Conservation (phyloP, 2,797 vertebrate species). For the Liparis tanakae region DNA sequence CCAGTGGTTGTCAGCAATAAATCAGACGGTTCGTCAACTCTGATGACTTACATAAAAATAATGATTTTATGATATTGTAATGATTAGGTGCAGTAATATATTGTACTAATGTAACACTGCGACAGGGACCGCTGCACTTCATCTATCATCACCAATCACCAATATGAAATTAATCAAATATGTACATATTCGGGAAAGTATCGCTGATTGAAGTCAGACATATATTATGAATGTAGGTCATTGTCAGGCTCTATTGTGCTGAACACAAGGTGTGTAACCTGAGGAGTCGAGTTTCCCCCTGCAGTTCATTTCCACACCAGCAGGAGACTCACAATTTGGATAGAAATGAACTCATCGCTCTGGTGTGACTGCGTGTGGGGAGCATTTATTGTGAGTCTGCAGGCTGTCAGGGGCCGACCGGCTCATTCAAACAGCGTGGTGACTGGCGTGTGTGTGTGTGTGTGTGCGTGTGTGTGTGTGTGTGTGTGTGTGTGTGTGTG, state of each 20-base stretch:
- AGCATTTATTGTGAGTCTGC: constrained; percentile 35
- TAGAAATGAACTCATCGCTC: constrained; percentile 26
- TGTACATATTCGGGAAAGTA: neutral
- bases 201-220: constrained; percentile 13
- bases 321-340: constrained; percentile 30
- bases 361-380: constrained; percentile 23
- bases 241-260: neutral
- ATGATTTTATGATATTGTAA: neutral
- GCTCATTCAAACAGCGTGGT: constrained; percentile 32
- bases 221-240: constrained; percentile 18
- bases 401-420: constrained; percentile 32
- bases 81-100: neutral
- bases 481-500: constrained; percentile 18
- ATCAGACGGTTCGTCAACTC: neutral
- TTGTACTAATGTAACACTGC: neutral
- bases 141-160: neutral
- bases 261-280: constrained; percentile 11
- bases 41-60: neutral
- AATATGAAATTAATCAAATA: neutral
- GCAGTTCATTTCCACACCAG: constrained; percentile 3
- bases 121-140: neutral
- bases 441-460: constrained; percentile 8
- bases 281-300: constrained; percentile 5
- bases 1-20: no score
- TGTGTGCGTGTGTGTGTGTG: neutral